Conservation (phyloP, 2,797 vertebrate species). For the Phoxinus dragarum region DNA sequence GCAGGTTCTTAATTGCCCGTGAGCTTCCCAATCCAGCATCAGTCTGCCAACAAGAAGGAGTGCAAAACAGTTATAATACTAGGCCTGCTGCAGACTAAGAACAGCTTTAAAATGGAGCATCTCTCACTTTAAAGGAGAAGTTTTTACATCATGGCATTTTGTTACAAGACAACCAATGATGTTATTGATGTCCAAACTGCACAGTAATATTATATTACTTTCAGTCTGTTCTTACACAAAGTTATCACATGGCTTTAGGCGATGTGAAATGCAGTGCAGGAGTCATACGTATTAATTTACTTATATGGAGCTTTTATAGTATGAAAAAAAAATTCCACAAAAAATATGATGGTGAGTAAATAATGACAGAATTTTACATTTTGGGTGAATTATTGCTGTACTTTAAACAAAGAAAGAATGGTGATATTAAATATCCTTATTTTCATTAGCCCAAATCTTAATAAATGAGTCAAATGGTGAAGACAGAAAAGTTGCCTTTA, state of each 20-base stretch:
- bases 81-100: not conserved
- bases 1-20: conserved; percentile 90
- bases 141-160: not conserved
- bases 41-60: conserved; percentile 73
- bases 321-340: not conserved
- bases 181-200: not conserved
- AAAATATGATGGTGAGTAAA: no score
- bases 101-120: not conserved
- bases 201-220: not conserved
- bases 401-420: not conserved
- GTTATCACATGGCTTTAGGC: not conserved
- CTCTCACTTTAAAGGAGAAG: not conserved
- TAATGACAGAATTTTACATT: not conserved
- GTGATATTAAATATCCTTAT: not conserved
- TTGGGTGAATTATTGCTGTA: not conserved
- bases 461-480: not conserved
- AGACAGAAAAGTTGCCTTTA: not conserved
- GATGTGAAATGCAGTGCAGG: not conserved
- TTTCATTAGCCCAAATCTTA: not conserved
- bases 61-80: conserved; percentile 10
- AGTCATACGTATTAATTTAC: not conserved
- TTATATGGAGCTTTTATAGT: not conserved
- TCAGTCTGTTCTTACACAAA: not conserved
- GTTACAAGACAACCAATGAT: not conserved
- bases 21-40: conserved; percentile 72